Percentiles rank a stretch among this genome's conserved stretches.
These are phyloP conservation scores for Gymnocheta viridis DNA, from an alignment of 2,888 invertebrate genomes.

Conservation along the genomic window DNA sequence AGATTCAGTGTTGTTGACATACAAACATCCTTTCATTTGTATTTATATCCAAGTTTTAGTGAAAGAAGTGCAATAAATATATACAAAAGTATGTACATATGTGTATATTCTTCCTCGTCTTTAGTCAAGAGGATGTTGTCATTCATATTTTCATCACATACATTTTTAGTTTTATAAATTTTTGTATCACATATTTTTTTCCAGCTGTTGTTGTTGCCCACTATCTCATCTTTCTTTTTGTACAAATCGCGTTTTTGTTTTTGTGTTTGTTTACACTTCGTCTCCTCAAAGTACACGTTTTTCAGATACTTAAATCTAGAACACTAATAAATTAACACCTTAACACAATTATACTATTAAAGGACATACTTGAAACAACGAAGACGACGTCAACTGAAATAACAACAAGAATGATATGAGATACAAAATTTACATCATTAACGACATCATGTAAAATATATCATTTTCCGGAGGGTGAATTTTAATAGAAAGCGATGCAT, in stretches of 20 bases:
- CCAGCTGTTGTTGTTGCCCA: conserved; percentile 1
- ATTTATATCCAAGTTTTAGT: conserved; percentile 8
- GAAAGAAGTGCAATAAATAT: not conserved
- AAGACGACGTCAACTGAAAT: conserved; percentile 10
- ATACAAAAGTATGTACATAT: no score
- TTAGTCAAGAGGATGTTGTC: conserved; percentile 55
- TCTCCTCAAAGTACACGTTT: not conserved
- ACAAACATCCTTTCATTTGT: conserved; percentile 40
- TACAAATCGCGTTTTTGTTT: not conserved
- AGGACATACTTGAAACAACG: conserved; percentile 46
- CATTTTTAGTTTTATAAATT: conserved; percentile 8
- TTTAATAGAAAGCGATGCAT: not conserved
- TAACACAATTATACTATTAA: conserved; percentile 62
- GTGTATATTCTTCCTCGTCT: not conserved
- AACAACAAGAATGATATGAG: not conserved
- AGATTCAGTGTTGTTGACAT: conserved; percentile 41
- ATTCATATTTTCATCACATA: conserved; percentile 33
- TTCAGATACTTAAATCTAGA: conserved; percentile 44
- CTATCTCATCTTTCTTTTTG: not conserved
- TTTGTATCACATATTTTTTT: conserved; percentile 8
- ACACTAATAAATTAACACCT: conserved; percentile 68
- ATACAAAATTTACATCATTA: not conserved
- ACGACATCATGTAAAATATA: not conserved
- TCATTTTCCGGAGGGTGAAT: not conserved
- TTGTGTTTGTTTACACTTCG: not conserved